phyloP scores from a whole-genome alignment of 2,113 vertebrate genomes.

The Daubentonia madagascariensis region DNA sequence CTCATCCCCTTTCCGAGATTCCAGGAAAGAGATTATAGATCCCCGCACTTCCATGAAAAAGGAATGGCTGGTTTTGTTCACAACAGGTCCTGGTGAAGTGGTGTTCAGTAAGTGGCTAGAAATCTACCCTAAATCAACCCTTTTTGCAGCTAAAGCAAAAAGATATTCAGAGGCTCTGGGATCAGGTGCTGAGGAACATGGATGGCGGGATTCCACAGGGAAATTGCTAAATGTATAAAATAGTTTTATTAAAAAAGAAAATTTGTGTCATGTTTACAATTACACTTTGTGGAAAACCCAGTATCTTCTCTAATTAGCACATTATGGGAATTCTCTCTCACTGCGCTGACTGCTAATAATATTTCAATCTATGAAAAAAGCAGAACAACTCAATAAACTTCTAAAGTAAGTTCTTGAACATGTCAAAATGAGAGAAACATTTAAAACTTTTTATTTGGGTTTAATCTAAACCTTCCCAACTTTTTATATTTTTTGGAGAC shows the following conservation, averaged over 20 bases:
- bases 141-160: background rate
- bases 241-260: background rate
- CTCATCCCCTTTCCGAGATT: background rate
- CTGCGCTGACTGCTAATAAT: background rate
- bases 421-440: background rate
- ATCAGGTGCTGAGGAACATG: background rate
- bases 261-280: background rate
- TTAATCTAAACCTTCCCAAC: background rate
- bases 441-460: background rate
- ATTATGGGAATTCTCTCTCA: background rate
- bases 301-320: background rate
- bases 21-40: background rate
- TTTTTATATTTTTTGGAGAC: background rate
- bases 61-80: background rate
- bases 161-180: background rate
- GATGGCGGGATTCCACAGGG: no score
- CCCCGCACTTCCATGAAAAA: background rate
- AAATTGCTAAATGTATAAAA: background rate
- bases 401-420: background rate
- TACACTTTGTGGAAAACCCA: accelerated
- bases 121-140: background rate
- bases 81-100: no score
- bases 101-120: background rate
- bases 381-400: background rate
- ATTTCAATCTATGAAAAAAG: background rate